phyloP scores from a whole-genome alignment of 1,140 invertebrate species.

The Macrotrachela quadricornifera region DNA sequence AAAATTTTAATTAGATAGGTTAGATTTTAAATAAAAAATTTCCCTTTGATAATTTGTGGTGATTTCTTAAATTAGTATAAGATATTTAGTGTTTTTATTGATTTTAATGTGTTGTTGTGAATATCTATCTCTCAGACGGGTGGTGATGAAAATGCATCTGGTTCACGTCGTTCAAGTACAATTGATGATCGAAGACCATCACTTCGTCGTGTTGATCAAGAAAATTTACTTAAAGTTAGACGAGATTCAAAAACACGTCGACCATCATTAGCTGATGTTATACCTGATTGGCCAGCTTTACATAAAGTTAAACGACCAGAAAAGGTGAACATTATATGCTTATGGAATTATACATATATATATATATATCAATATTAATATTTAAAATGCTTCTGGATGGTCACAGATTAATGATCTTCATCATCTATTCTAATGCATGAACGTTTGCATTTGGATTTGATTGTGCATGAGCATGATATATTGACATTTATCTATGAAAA shows the following conservation, averaged over 20 bases:
- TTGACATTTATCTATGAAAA: too few relatives aligned
- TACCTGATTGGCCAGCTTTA: slow-evolving; percentile 9
- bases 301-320: slow-evolving; percentile 1
- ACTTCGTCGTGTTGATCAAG: slow-evolving; percentile 4
- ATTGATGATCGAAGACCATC: slow-evolving; percentile 5
- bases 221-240: slow-evolving; percentile 4
- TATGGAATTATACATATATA: too few relatives aligned
- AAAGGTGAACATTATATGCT: slow-evolving; percentile 1
- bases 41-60: background rate
- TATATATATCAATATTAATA: too few relatives aligned
- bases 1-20: too few relatives aligned
- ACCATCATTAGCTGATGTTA: slow-evolving; percentile 6
- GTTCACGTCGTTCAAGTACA: background rate
- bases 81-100: background rate
- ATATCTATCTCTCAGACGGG: background rate
- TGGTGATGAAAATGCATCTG: background rate
- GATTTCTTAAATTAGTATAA: background rate
- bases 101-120: background rate
- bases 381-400: too few relatives aligned
- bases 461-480: too few relatives aligned
- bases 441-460: too few relatives aligned
- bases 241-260: slow-evolving; percentile 7
- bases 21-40: background rate
- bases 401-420: too few relatives aligned
- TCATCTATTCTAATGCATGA: too few relatives aligned